Conservation (phyloP, 2,888 invertebrate genomes). For the Hydriomena furcata region DNA sequence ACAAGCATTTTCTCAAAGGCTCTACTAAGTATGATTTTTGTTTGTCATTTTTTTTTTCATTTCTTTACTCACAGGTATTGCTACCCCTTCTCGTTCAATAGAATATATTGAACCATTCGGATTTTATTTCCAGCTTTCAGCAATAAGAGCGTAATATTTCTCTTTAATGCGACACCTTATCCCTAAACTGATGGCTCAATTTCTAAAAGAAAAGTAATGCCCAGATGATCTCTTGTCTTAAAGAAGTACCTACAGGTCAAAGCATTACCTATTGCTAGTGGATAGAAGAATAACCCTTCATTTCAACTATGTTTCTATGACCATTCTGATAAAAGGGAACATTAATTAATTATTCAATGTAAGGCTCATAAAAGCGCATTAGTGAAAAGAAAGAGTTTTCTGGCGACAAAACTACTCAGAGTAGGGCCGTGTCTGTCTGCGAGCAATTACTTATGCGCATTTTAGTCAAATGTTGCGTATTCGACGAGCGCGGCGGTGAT, state of each 20-base stretch:
- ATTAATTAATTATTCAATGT: too few relatives aligned
- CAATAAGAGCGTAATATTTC: slow-evolving; percentile 34
- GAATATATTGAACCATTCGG: slow-evolving; percentile 29
- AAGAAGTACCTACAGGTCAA: too few relatives aligned
- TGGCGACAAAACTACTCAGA: too few relatives aligned
- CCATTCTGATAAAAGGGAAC: too few relatives aligned
- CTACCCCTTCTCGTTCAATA: slow-evolving; percentile 20
- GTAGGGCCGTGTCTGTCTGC: neutral
- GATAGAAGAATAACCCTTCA: neutral
- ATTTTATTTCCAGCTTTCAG: slow-evolving; percentile 34
- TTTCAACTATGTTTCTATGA: too few relatives aligned
- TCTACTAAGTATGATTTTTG: too few relatives aligned
- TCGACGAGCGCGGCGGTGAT: slow-evolving; percentile 39
- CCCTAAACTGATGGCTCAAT: slow-evolving; percentile 33
- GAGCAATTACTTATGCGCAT: slow-evolving; percentile 14
- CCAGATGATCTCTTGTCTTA: slow-evolving; percentile 2
- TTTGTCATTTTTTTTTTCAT: too few relatives aligned
- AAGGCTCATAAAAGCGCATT: too few relatives aligned
- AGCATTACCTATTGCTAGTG: neutral
- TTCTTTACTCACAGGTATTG: neutral
- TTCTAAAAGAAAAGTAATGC: slow-evolving; percentile 5
- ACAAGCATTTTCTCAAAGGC: too few relatives aligned
- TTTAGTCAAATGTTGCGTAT: slow-evolving; percentile 24
- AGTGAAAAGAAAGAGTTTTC: too few relatives aligned
- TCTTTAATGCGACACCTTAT: slow-evolving; percentile 40